phyloP scores from a whole-genome alignment of 2,113 vertebrate genomes.

The Thunnus maccoyii region DNA sequence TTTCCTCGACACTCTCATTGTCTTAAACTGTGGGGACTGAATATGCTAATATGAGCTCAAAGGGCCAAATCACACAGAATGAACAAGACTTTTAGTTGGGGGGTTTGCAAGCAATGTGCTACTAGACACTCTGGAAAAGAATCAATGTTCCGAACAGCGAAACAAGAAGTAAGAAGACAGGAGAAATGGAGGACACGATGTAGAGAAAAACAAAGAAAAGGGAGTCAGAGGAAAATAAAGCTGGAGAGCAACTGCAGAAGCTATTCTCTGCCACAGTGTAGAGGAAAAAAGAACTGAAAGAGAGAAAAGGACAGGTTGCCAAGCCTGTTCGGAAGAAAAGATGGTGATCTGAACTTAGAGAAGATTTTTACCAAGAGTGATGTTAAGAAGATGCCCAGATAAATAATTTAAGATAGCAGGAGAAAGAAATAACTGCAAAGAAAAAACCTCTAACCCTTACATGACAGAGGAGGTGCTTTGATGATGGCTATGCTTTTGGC shows the following conservation, averaged over 20 bases:
- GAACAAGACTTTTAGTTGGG: slow-evolving; percentile 3
- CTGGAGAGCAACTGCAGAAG: slow-evolving; percentile 1
- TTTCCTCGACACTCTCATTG: slow-evolving; percentile 61
- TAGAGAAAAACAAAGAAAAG: neutral
- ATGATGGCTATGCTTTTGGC: slow-evolving; percentile 1
- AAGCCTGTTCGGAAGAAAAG: neutral
- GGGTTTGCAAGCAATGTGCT: slow-evolving; percentile 20
- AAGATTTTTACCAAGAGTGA: slow-evolving; percentile 6
- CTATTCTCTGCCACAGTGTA: neutral
- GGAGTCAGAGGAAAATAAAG: neutral
- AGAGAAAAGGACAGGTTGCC: neutral
- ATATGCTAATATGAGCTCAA: slow-evolving; percentile 62
- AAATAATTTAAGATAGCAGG: slow-evolving; percentile 29
- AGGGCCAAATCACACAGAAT: slow-evolving; percentile 15
- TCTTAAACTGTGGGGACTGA: slow-evolving; percentile 63
- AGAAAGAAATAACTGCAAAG: neutral
- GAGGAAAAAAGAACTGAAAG: neutral
- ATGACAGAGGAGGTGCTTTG: slow-evolving; percentile 2
- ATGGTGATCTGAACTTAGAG: neutral
- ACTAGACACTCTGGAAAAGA: slow-evolving; percentile 5
- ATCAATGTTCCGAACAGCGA: slow-evolving; percentile 13
- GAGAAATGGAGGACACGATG: slow-evolving; percentile 13
- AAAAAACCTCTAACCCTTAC: no score
- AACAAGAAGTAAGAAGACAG: neutral
- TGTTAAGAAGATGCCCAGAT: neutral